phyloP scores from a whole-genome alignment of 2,113 vertebrate genomes.

The Nanger granti region DNA sequence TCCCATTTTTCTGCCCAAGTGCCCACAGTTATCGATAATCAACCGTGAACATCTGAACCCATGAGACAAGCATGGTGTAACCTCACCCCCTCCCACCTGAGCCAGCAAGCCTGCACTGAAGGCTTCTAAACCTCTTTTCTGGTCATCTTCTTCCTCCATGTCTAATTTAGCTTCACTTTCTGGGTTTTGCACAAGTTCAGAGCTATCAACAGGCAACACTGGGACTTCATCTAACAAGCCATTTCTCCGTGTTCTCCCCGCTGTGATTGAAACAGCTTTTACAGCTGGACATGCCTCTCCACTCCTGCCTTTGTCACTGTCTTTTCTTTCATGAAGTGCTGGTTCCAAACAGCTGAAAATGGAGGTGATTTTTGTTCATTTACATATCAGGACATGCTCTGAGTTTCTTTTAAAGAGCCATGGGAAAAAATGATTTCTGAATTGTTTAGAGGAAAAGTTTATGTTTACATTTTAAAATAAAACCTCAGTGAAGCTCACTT shows the following conservation, averaged over 20 bases:
- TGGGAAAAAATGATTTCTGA: not conserved
- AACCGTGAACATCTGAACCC: not conserved
- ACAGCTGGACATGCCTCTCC: not conserved
- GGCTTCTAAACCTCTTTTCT: not conserved
- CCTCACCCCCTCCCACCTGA: not conserved
- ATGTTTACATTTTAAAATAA: not conserved
- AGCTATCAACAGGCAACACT: not conserved
- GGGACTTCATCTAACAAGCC: not conserved
- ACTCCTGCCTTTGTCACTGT: not conserved
- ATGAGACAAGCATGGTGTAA: accelerated
- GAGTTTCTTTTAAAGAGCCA: not conserved
- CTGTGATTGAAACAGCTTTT: not conserved
- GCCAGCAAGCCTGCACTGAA: too few relatives aligned
- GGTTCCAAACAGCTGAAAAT: not conserved
- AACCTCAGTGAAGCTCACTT: not conserved
- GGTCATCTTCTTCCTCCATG: not conserved
- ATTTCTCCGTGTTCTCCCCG: not conserved
- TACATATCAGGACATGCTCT: not conserved
- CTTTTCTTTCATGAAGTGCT: not conserved
- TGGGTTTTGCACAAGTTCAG: not conserved
- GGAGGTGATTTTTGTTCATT: not conserved
- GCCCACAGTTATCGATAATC: not conserved
- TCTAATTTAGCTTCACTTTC: not conserved
- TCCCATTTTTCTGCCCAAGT: not conserved
- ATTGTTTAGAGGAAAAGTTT: not conserved